Evolutionary conservation across 2,113 vertebrate species (phyloP), one percentile per base, ranked within the genome.

Genomic region (Proteles cristata): DNA sequence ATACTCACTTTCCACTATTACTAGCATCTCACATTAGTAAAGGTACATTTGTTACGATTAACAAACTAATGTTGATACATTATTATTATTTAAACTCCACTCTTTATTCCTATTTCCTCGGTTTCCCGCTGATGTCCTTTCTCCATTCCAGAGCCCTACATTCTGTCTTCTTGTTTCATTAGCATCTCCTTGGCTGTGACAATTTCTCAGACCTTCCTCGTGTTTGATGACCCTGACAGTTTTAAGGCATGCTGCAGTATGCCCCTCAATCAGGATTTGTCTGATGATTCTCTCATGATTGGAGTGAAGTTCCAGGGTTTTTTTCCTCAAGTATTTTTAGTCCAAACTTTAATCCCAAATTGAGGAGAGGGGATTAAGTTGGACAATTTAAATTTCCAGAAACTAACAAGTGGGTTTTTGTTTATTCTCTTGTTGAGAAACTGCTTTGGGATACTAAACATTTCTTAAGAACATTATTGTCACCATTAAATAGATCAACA

Each of bases 361-460:
- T 48, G 31, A 63, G 74, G 21, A 93, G 16, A 91, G 55, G 23
- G 48, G 76, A 81, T 1, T 68, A 88, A 94, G 33, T 80, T 71
- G 87, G 19, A 74, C 17, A 71, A 69, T 55, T 39, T 81, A 88
- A 79, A 93, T 31, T 94, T 95, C 15, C 12, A 96, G 83, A 84
- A 93, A 90, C 11, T 63, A 68, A 43, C 17, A 89, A 88, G 14
- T 63, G 12, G 21, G 79, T 89, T 94, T 92, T 26, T 93, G 35
- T 71, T 87, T 35, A 63, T 10, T 77, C 5, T 53, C 25, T 35
- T 55, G 5, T 39, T 71, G 23, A 86, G 23, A 87, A 87, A 73
- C 4, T 45, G 7, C 61, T 73, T 73, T 33, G 17, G 73, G 4
- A 82, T 80, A 82, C 8, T 16, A 80, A 94, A 68, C 19, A n/a